phyloP scores from a whole-genome alignment of 2,113 vertebrate species.

The Benthochromis sp. region DNA sequence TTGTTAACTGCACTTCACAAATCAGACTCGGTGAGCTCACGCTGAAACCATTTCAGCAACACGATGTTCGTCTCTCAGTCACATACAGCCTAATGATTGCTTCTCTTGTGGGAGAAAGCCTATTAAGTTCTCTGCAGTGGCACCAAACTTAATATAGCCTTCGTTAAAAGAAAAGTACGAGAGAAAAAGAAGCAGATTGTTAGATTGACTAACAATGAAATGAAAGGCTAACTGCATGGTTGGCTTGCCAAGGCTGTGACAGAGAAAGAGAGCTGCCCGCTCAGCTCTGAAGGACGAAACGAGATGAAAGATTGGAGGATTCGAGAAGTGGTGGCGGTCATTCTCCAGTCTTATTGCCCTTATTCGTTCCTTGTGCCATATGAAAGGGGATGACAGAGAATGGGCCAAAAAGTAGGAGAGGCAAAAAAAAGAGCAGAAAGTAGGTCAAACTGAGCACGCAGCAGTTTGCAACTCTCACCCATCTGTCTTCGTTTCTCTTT shows the following conservation, averaged over 20 bases:
- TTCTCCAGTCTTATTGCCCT: not conserved
- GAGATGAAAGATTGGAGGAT: slow-evolving; percentile 13
- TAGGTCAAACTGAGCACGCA: slow-evolving; percentile 54
- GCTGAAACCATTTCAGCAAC: slow-evolving; percentile 30
- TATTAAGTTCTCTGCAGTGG: slow-evolving; percentile 32
- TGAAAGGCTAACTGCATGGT: slow-evolving; percentile 19
- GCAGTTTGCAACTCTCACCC: slow-evolving; percentile 12
- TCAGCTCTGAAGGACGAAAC: slow-evolving; percentile 12
- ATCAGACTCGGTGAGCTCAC: slow-evolving; percentile 41
- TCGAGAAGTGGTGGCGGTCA: not conserved
- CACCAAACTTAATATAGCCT: slow-evolving; percentile 38
- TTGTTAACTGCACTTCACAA: slow-evolving; percentile 36
- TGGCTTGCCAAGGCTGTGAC: slow-evolving; percentile 16
- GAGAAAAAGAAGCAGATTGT: slow-evolving; percentile 9
- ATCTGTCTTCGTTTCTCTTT: slow-evolving; percentile 39
- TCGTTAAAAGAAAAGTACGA: not conserved
- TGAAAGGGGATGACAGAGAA: slow-evolving; percentile 34
- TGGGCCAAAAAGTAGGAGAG: not conserved
- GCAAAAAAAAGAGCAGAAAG: not conserved
- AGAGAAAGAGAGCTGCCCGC: not conserved
- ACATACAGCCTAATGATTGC: slow-evolving; percentile 10
- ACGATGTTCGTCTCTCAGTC: slow-evolving; percentile 29
- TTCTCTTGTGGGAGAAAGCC: slow-evolving; percentile 23
- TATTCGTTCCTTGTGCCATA: slow-evolving; percentile 47
- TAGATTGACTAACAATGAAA: not conserved